phyloP scores from a whole-genome alignment of 2,888 invertebrate species.

The Caenorhabditis panamensis region DNA sequence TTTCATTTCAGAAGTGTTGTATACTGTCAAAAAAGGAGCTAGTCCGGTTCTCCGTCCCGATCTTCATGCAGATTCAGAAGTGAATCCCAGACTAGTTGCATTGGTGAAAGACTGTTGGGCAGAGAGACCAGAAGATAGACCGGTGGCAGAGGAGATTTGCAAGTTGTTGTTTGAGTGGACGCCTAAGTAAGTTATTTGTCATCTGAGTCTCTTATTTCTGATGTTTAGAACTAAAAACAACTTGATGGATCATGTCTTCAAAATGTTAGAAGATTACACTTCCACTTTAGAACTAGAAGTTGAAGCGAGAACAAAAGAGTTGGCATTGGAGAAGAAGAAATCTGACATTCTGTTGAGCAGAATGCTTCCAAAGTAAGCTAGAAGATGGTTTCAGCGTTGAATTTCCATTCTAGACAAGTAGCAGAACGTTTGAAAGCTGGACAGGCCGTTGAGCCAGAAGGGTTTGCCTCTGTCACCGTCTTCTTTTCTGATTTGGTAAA shows the following conservation, averaged over 20 bases:
- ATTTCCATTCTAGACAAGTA: constrained; percentile 77
- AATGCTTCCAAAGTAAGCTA: constrained; percentile 77
- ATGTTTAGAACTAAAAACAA: constrained; percentile 63
- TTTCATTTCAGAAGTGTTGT: constrained; percentile 38
- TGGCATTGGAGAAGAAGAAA: constrained; percentile 77
- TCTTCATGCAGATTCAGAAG: constrained; percentile 46
- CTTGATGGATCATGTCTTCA: constrained; percentile 79
- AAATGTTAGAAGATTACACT: constrained; percentile 78
- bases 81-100: constrained; percentile 57
- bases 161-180: constrained; percentile 48
- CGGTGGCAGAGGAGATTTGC: constrained; percentile 61
- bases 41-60: constrained; percentile 63
- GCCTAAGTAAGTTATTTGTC: constrained; percentile 26
- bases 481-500: constrained; percentile 79
- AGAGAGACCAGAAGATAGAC: constrained; percentile 71
- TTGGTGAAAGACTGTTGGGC: constrained; percentile 76
- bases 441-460: constrained; percentile 78
- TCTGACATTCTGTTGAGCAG: constrained; percentile 74
- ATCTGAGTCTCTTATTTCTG: neutral
- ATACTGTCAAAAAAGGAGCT: constrained; percentile 71
- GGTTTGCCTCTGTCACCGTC: constrained; percentile 76
- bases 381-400: too few relatives aligned
- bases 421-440: constrained; percentile 78
- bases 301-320: constrained; percentile 74
- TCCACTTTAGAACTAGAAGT: constrained; percentile 73